Base-by-base conservation (phyloP, 2,113 vertebrate species). In the Hippocampus barbouri region DNA sequence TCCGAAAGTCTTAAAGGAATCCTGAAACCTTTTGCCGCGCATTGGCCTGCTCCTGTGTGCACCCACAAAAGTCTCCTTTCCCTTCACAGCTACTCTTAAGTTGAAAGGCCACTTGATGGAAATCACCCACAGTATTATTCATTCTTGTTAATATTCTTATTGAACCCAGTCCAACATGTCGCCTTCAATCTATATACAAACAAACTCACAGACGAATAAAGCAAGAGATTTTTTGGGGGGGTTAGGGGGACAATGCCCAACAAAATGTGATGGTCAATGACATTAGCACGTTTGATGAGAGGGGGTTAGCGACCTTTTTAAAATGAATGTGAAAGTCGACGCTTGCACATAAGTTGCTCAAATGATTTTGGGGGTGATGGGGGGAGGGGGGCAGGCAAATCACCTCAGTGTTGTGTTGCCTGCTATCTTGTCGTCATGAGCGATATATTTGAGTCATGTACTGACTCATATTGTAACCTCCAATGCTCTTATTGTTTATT, bases 51-150 rank as follows among this genome's bases (percentile, higher is more conserved):
- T 72, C 73, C 62, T 72, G 63, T 51, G 34, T 68, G 20, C 53
- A 41, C 51, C 70, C 73, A 38, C 83, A 78, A 72, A 69, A 59
- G 67, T 78, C 79, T 70, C 61, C 63, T 75, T 69, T 81, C 70
- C 70, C 43, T 62, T 51, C 1, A 70, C 70, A 23, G 68, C 61
- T 61, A 54, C 64, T 72, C 69, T 68, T 67, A 72, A 12, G 73
- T 64, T 49, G 63, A 21, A 34, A 10, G 30, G 49, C 63, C 30
- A 51, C 43, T 72, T 79, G 68, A 75, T 68, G 74, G 54, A 83
- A 82, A 73, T 80, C 15, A 54, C 43, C 72, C 25, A 27, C 14
- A 20, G 43, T 59, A 59, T 25, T 59, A 49, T 51, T 18, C 15
- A 20, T 27, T 25, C 5, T 25, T 27, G 1, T 59, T 59, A 9